These are phyloP conservation scores for Stegana nigrithorax DNA, from an alignment of 2,888 invertebrate genomes.

Conservation along the genomic window DNA sequence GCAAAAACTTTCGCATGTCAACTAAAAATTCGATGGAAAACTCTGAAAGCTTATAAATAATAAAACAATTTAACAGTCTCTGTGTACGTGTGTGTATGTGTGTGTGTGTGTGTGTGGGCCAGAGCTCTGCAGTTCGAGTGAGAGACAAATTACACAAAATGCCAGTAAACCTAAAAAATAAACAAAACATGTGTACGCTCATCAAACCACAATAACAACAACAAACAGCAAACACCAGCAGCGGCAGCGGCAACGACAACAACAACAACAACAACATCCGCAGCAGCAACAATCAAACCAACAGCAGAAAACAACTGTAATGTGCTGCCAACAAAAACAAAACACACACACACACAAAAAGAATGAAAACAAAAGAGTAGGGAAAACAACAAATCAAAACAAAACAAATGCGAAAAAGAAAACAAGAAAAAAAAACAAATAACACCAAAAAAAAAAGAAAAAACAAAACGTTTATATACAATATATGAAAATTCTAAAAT, in stretches of 20 bases:
- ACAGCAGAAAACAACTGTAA: neutral
- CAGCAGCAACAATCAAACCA: neutral
- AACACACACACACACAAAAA: no score
- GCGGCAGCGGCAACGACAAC: no score
- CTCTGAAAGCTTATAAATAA: conserved; percentile 48
- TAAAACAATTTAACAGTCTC: conserved; percentile 46
- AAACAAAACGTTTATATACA: no score
- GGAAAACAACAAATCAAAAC: no score
- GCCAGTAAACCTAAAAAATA: conserved; percentile 16
- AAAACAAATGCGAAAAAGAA: no score
- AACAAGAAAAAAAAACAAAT: neutral
- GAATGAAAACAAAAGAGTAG: no score
- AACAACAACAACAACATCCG: no score
- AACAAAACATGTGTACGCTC: conserved; percentile 28
- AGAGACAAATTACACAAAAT: conserved; percentile 38
- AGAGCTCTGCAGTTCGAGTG: no score
- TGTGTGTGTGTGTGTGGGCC: no score
- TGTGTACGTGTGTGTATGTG: no score
- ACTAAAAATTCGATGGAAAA: conserved; percentile 39
- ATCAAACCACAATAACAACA: conserved; percentile 36
- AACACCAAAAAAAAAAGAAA: no score
- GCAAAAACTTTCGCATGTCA: conserved; percentile 36
- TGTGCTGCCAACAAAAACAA: no score
- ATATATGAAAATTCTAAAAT: conserved; percentile 33
- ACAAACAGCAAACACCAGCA: conserved; percentile 23